These are phyloP conservation scores for Tetraodon nigroviridis DNA, from an alignment of 2,113 vertebrate species.

Conservation along the genomic window DNA sequence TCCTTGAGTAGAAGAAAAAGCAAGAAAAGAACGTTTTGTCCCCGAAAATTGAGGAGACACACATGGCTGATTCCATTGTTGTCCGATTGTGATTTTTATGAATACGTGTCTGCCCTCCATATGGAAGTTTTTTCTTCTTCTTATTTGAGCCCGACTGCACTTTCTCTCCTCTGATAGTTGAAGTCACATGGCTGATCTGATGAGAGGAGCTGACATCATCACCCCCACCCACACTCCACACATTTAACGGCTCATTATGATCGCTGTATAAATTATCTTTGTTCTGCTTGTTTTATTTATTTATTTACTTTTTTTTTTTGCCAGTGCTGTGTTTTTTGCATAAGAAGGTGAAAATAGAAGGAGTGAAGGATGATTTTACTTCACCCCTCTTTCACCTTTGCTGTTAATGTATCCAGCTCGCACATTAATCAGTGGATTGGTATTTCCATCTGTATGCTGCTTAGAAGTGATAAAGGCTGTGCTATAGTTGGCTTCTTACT, in stretches of 20 bases:
- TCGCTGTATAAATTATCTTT: not conserved
- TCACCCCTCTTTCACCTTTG: too few relatives aligned
- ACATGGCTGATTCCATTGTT: constrained; percentile 61
- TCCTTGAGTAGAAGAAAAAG: constrained; percentile 39
- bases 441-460: too few relatives aligned
- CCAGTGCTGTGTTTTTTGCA: not conserved
- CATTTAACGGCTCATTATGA: not conserved
- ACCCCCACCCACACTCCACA: too few relatives aligned
- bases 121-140: constrained; percentile 46
- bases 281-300: too few relatives aligned
- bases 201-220: not conserved
- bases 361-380: not conserved
- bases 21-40: constrained; percentile 58
- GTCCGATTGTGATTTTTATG: constrained; percentile 53
- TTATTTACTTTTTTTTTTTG: not conserved
- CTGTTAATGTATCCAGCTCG: too few relatives aligned
- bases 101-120: constrained; percentile 51
- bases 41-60: constrained; percentile 55
- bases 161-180: constrained; percentile 23
- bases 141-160: constrained; percentile 25
- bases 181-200: constrained; percentile 8
- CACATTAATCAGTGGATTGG: too few relatives aligned
- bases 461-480: too few relatives aligned
- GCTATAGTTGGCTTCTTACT: too few relatives aligned
- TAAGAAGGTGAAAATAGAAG: not conserved